Evolutionary conservation across 2,888 invertebrate genomes (phyloP).

Genomic region (Nomada fucata): DNA sequence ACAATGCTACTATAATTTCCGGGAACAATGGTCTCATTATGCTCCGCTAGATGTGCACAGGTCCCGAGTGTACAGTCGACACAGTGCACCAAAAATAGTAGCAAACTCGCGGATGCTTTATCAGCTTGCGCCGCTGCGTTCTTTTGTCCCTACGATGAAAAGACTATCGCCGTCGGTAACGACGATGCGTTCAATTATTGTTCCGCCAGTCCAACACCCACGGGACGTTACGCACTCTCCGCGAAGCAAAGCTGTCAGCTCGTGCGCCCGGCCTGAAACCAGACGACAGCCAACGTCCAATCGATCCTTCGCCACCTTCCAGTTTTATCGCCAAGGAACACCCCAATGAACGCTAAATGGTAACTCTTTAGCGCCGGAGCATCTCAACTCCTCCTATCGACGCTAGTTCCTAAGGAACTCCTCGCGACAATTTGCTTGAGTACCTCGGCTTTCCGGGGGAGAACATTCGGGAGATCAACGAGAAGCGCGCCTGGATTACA

Average conservation of each 20-base stretch:
- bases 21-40: conserved; percentile 83
- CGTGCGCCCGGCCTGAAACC: not conserved
- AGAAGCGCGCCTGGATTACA: not conserved
- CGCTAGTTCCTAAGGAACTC: not conserved
- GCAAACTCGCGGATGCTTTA: conserved; percentile 71
- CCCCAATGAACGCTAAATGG: no score
- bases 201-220: not conserved
- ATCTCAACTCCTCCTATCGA: not conserved
- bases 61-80: conserved; percentile 66
- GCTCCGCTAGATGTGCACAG: conserved; percentile 74
- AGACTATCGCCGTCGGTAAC: conserved; percentile 53
- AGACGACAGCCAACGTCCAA: not conserved
- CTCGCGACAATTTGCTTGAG: conserved; percentile 28
- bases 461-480: not conserved
- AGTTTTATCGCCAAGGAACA: not conserved
- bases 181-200: conserved; percentile 31
- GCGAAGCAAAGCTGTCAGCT: not conserved
- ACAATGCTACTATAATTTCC: conserved; percentile 82
- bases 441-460: not conserved
- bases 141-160: conserved; percentile 69
- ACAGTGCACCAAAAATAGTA: conserved; percentile 65
- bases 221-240: not conserved
- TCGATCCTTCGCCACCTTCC: not conserved
- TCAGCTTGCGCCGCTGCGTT: conserved; percentile 65
- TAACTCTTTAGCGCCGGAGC: not conserved